phyloP scores from a whole-genome alignment of 2,797 vertebrate genomes.

The Rhabdomys pumilio region DNA sequence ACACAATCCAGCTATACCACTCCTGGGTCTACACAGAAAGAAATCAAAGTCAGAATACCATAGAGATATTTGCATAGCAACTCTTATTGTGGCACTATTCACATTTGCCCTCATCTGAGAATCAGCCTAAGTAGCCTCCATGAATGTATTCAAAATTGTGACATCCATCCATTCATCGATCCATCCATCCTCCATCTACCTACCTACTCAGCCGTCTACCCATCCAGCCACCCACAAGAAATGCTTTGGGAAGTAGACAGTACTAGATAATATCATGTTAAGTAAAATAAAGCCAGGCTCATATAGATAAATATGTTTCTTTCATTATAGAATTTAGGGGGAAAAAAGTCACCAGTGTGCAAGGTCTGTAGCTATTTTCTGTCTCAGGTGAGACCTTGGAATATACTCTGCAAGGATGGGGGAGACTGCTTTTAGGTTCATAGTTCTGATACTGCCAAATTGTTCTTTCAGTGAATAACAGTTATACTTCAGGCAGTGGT shows the following conservation, averaged over 20 bases:
- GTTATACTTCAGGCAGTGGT: neutral
- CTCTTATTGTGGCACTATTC: neutral
- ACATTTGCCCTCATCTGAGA: neutral
- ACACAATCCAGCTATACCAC: neutral
- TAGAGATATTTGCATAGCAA: neutral
- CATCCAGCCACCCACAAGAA: neutral
- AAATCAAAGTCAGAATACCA: neutral
- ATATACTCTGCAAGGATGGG: neutral
- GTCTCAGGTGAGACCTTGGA: neutral
- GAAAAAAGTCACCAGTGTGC: neutral
- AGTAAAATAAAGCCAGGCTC: neutral
- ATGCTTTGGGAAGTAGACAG: neutral
- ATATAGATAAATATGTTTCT: neutral
- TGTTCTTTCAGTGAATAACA: neutral
- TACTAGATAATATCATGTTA: neutral
- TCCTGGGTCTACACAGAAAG: neutral
- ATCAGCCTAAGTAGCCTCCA: neutral
- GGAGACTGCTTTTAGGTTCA: neutral
- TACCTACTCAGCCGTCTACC: neutral
- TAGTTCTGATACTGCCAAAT: slow-evolving; percentile 30
- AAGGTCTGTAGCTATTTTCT: neutral
- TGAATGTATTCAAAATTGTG: neutral
- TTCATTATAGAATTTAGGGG: neutral
- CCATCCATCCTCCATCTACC: neutral
- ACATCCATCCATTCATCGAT: neutral